Percentiles rank a stretch among this genome's conserved stretches.
Evolutionary conservation across 2,888 invertebrate genomes (phyloP).

Genomic region (Athripsodes cinereus): DNA sequence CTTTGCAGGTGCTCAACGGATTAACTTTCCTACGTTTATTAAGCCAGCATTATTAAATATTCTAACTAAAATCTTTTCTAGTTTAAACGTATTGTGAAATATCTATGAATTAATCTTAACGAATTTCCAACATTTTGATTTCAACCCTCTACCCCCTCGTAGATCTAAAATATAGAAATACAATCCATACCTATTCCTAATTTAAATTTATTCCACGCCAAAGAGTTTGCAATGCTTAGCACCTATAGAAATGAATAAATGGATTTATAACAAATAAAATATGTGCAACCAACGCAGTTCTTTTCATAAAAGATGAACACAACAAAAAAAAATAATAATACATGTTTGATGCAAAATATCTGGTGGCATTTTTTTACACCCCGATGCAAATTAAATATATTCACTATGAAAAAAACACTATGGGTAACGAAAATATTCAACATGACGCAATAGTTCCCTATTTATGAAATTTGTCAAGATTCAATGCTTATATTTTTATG

Average conservation of each 20-base stretch:
- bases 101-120: neutral
- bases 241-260: slow-evolving; percentile 25
- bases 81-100: too few relatives aligned
- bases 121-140: neutral
- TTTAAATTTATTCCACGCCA: slow-evolving; percentile 27
- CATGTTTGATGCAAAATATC: slow-evolving; percentile 20
- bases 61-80: too few relatives aligned
- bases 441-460: neutral
- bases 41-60: too few relatives aligned
- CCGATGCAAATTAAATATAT: slow-evolving; percentile 28
- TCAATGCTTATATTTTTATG: too few relatives aligned
- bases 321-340: slow-evolving; percentile 22
- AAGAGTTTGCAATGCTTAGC: slow-evolving; percentile 20
- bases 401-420: slow-evolving; percentile 23
- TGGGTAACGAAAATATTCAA: slow-evolving; percentile 20
- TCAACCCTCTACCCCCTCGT: slow-evolving; percentile 13
- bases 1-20: too few relatives aligned
- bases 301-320: slow-evolving; percentile 22
- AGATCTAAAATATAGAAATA: slow-evolving; percentile 5
- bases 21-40: too few relatives aligned
- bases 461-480: neutral
- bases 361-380: slow-evolving; percentile 23
- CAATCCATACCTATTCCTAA: slow-evolving; percentile 19
- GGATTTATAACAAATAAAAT: slow-evolving; percentile 28
- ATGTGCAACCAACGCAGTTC: slow-evolving; percentile 20